Conservation (phyloP, 2,888 invertebrate genomes). For the Halictus ligatus region DNA sequence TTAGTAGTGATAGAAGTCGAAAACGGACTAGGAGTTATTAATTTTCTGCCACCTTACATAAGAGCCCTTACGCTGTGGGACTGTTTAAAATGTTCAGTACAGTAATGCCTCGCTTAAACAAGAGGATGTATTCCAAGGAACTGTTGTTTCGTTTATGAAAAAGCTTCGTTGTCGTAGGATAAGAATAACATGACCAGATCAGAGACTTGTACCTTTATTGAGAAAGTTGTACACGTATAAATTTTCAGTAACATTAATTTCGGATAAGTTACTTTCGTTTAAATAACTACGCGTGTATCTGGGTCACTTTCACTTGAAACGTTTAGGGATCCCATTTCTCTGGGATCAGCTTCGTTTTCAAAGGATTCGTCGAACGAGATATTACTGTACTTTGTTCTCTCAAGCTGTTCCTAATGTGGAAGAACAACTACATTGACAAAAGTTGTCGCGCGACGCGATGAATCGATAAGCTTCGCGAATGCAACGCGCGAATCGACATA, state of each 20-base stretch:
- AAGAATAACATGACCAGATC: neutral
- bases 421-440: conserved; percentile 5
- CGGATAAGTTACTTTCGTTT: neutral
- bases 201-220: neutral
- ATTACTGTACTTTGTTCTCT: conserved; percentile 6
- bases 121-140: neutral
- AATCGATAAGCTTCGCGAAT: neutral
- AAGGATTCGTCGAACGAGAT: neutral
- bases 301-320: neutral
- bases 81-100: neutral
- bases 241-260: neutral
- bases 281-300: neutral
- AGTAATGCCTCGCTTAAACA: neutral
- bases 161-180: neutral
- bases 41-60: neutral
- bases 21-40: neutral
- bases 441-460: neutral
- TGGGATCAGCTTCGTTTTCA: neutral
- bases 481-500: neutral
- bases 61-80: neutral
- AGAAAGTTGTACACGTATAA: neutral
- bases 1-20: neutral
- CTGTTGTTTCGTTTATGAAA: neutral
- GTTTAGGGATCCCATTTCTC: neutral
- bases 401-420: neutral